These are phyloP conservation scores for Drosophila repletoides DNA, from an alignment of 1,140 invertebrate species.

Conservation along the genomic window DNA sequence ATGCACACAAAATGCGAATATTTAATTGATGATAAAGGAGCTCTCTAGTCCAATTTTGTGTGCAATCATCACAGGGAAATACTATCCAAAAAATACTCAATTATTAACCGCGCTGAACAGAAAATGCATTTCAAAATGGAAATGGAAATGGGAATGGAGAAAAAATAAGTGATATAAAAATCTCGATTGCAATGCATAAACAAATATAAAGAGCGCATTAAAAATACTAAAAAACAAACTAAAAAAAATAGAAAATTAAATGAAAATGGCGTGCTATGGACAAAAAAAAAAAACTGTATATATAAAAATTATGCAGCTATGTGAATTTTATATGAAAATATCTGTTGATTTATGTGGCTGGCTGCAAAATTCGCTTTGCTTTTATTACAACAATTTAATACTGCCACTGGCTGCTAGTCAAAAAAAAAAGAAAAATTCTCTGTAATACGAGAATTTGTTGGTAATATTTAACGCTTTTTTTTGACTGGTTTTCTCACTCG, in stretches of 20 bases:
- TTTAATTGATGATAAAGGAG: conserved; percentile 5
- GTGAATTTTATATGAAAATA: conserved; percentile 32
- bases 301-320: conserved; percentile 27
- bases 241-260: conserved; percentile 9
- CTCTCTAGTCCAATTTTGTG: background rate
- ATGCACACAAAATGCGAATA: background rate
- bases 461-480: conserved; percentile 6
- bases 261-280: conserved; percentile 5
- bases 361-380: conserved; percentile 26
- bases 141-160: conserved; percentile 6
- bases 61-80: conserved; percentile 16
- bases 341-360: conserved; percentile 43
- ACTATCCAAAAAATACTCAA: conserved; percentile 18
- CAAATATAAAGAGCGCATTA: conserved; percentile 31
- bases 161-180: conserved; percentile 6
- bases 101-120: conserved; percentile 9
- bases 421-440: conserved; percentile 12
- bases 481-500: background rate
- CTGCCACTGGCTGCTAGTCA: conserved; percentile 3
- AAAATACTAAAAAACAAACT: conserved; percentile 5
- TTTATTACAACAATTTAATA: conserved; percentile 45
- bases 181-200: conserved; percentile 33
- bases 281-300: conserved; percentile 9
- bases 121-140: conserved; percentile 11
- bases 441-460: conserved; percentile 10